Conservation (phyloP, 2,113 vertebrate species). For the Cercocebus atys region DNA sequence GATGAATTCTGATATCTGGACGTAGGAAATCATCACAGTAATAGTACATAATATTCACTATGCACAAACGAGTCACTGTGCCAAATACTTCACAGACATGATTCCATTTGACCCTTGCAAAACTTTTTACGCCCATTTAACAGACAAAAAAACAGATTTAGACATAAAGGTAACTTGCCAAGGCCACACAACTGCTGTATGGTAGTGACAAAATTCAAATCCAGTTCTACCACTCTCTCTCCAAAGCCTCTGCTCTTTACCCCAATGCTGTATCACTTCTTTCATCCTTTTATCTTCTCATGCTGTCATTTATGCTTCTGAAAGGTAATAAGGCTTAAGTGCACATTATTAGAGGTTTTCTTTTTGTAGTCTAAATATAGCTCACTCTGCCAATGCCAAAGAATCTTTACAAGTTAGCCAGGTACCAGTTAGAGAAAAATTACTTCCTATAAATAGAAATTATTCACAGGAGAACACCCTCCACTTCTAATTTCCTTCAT, state of each 20-base stretch:
- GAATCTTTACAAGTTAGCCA: not conserved
- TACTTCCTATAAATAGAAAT: slow-evolving; percentile 21
- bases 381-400: not conserved
- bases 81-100: not conserved
- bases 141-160: slow-evolving; percentile 26
- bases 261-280: not conserved
- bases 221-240: not conserved
- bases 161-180: not conserved
- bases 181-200: not conserved
- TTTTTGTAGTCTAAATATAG: not conserved
- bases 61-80: not conserved
- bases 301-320: not conserved
- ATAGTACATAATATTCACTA: not conserved
- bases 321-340: not conserved
- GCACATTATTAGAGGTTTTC: not conserved
- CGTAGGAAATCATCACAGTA: not conserved
- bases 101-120: slow-evolving; percentile 1
- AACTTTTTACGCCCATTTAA: slow-evolving; percentile 10
- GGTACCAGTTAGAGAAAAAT: not conserved
- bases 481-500: not conserved
- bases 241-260: not conserved
- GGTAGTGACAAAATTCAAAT: not conserved
- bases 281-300: not conserved
- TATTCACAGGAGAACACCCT: not conserved
- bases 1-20: not conserved